A percentile compares a stretch with the other conserved stretches of the same genome.
These are phyloP conservation scores for Clytia hemisphaerica DNA, from an alignment of 30 jellyfish, hydroid and myxozoan genomes.

Conservation along the genomic window DNA sequence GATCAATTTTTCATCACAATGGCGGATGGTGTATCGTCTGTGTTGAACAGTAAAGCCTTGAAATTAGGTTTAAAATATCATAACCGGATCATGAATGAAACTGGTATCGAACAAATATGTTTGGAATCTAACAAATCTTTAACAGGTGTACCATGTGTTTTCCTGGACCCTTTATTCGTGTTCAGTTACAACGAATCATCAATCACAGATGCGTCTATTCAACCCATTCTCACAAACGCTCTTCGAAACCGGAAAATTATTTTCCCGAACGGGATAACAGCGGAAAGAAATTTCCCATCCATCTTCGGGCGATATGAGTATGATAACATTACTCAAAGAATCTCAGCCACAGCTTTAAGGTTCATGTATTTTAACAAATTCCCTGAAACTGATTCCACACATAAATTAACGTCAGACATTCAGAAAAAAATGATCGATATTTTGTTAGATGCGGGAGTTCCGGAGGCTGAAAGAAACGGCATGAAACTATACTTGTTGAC, in stretches of 20 bases:
- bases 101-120: conserved; percentile 29
- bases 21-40: conserved; percentile 3
- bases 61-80: conserved; percentile 32
- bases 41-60: conserved; percentile 29
- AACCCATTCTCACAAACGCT: neutral
- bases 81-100: conserved; percentile 1
- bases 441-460: neutral
- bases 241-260: neutral
- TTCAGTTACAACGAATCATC: conserved; percentile 36
- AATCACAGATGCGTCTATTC: conserved; percentile 1
- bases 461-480: conserved; percentile 8
- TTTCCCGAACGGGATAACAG: neutral
- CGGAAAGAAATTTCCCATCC: neutral
- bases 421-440: conserved; percentile 9
- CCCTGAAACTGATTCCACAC: neutral
- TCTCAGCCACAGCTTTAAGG: neutral
- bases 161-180: conserved; percentile 31
- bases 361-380: neutral
- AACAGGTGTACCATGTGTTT: conserved; percentile 3
- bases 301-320: neutral
- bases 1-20: conserved; percentile 44
- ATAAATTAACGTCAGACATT: neutral
- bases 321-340: neutral
- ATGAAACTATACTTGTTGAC: neutral
- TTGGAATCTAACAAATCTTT: conserved; percentile 1